phyloP scores from a whole-genome alignment of 1,140 invertebrate species.

The Aphis craccivora region DNA sequence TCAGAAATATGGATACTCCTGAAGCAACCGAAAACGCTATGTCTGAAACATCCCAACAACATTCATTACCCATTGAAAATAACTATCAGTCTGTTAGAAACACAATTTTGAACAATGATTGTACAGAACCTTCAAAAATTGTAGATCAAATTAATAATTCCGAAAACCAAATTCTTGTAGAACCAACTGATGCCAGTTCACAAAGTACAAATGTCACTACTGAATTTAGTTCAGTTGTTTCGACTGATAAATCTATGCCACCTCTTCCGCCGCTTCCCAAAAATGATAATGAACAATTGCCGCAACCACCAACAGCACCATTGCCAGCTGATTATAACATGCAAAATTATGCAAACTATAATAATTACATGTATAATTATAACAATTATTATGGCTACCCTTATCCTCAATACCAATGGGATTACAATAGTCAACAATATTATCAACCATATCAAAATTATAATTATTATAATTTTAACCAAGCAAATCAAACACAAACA shows the following conservation, averaged over 20 bases:
- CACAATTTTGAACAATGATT: neutral
- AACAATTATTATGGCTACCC: conserved; percentile 55
- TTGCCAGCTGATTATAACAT: conserved; percentile 24
- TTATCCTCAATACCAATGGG: conserved; percentile 55
- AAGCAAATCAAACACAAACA: conserved; percentile 39
- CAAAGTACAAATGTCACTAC: neutral
- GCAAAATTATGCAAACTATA: conserved; percentile 44
- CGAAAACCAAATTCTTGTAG: neutral
- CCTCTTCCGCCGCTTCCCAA: neutral
- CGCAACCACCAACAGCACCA: neutral
- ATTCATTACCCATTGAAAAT: neutral
- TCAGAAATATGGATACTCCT: conserved; percentile 24
- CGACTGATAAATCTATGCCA: conserved; percentile 25
- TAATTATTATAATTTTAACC: conserved; percentile 47
- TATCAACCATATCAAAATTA: conserved; percentile 58
- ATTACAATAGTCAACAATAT: conserved; percentile 57
- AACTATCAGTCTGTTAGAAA: neutral
- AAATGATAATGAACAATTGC: conserved; percentile 5
- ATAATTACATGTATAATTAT: conserved; percentile 47
- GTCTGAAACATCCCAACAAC: neutral
- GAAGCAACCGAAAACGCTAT: neutral
- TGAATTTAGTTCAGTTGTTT: neutral
- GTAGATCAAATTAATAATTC: neutral
- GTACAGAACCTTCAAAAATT: neutral
- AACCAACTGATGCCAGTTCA: neutral